Percentiles rank a stretch among this genome's conserved stretches.
These are phyloP conservation scores for Argyresthia albistria DNA, from an alignment of 2,888 invertebrate species.

Conservation along the genomic window DNA sequence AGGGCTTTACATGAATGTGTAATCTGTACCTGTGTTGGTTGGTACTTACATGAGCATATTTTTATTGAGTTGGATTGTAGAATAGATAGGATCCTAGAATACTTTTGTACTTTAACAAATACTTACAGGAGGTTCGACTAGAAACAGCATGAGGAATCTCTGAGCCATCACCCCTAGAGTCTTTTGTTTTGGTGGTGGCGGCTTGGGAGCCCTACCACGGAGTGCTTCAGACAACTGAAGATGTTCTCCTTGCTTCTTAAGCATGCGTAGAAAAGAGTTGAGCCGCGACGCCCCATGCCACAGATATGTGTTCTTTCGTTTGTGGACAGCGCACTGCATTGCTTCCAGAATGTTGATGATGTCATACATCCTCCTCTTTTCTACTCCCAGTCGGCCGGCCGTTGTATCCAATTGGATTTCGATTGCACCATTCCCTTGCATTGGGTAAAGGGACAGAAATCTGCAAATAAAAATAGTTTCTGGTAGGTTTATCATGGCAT, in stretches of 20 bases:
- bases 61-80: too few relatives aligned
- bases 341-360: slow-evolving; percentile 82
- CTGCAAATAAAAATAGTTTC: slow-evolving; percentile 30
- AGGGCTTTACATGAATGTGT: too few relatives aligned
- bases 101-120: too few relatives aligned
- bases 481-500: too few relatives aligned
- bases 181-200: slow-evolving; percentile 73
- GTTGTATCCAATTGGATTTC: slow-evolving; percentile 77
- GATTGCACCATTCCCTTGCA: slow-evolving; percentile 56
- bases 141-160: slow-evolving; percentile 80
- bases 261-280: slow-evolving; percentile 69
- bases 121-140: slow-evolving; percentile 76
- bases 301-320: slow-evolving; percentile 77
- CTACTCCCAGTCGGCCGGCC: slow-evolving; percentile 75
- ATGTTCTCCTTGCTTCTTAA: slow-evolving; percentile 73
- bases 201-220: slow-evolving; percentile 56
- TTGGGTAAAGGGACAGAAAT: slow-evolving; percentile 70
- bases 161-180: slow-evolving; percentile 79
- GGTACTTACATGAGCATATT: too few relatives aligned
- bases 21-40: too few relatives aligned
- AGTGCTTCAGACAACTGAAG: slow-evolving; percentile 66
- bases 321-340: slow-evolving; percentile 77
- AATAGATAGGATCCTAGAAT: too few relatives aligned
- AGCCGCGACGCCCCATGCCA: slow-evolving; percentile 80
- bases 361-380: slow-evolving; percentile 80